These are phyloP conservation scores for Sebastes cheni DNA, from an alignment of 2,797 vertebrate species.

Conservation along the genomic window DNA sequence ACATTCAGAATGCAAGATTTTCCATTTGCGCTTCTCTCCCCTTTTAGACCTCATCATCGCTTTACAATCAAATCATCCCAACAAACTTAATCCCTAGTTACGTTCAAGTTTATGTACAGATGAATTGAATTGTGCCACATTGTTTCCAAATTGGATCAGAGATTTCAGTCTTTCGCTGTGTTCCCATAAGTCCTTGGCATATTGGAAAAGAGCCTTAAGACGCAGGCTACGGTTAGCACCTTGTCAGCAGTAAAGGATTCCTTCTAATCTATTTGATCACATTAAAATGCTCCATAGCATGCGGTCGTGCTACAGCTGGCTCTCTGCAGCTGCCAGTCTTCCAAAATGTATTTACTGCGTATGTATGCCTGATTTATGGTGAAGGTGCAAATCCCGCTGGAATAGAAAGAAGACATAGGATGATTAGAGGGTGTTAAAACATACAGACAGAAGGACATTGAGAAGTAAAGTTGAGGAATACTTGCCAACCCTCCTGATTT, in stretches of 20 bases:
- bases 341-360: conserved; percentile 1
- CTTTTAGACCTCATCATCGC: conserved; percentile 11
- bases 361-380: not conserved
- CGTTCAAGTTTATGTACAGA: conserved; percentile 32
- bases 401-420: not conserved
- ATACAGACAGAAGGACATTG: not conserved
- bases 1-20: not conserved
- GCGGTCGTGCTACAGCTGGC: not conserved
- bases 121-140: conserved; percentile 24
- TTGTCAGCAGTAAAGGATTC: conserved; percentile 74
- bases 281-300: conserved; percentile 59
- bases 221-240: conserved; percentile 50
- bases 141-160: conserved; percentile 45
- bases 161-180: conserved; percentile 24
- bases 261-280: conserved; percentile 66
- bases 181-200: conserved; percentile 39
- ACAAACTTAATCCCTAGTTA: conserved; percentile 25
- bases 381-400: not conserved
- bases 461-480: not conserved
- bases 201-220: conserved; percentile 40
- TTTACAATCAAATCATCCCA: conserved; percentile 21
- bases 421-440: not conserved
- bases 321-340: conserved; percentile 23
- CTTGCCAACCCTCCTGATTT: too few relatives aligned
- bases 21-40: conserved; percentile 1